Percentiles rank a stretch among this genome's conserved stretches.
Evolutionary conservation across 1,140 invertebrate species (phyloP).

Genomic region (Adoxophyes honmai): DNA sequence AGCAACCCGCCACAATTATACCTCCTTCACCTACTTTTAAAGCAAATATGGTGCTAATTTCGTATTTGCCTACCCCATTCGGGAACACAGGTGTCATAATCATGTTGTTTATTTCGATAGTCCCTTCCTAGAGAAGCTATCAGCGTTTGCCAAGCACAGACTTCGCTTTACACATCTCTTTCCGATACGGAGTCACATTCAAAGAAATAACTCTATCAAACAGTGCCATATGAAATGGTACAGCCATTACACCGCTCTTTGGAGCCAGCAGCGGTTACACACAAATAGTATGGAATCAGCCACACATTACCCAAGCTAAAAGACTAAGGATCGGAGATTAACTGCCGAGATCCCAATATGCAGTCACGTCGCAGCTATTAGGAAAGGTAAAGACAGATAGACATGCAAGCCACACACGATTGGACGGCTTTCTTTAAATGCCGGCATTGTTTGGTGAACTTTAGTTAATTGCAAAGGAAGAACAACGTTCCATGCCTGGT

Average conservation of each 20-base stretch:
- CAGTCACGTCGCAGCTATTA: conserved; percentile 68
- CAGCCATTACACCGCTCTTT: background rate
- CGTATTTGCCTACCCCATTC: too few relatives aligned
- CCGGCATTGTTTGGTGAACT: conserved; percentile 7
- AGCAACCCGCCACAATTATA: too few relatives aligned
- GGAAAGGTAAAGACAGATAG: conserved; percentile 46
- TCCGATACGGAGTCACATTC: background rate
- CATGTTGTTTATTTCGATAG: too few relatives aligned
- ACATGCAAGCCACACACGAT: conserved; percentile 37
- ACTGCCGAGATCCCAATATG: conserved; percentile 50
- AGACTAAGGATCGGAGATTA: conserved; percentile 48
- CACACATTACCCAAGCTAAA: conserved; percentile 39
- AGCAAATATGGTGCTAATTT: too few relatives aligned
- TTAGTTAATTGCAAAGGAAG: background rate
- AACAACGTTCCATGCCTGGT: too few relatives aligned
- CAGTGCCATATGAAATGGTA: background rate
- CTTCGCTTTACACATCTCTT: background rate
- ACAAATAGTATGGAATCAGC: conserved; percentile 46
- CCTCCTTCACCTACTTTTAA: too few relatives aligned
- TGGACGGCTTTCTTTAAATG: background rate
- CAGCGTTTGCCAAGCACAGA: conserved; percentile 1
- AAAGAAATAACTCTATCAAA: conserved; percentile 15
- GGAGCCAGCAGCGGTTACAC: conserved; percentile 23
- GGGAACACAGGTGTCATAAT: too few relatives aligned
- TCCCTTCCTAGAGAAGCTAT: too few relatives aligned